Evolutionary conservation across 2,797 vertebrate species (phyloP).

Genomic region (Podarcis lilfordi): DNA sequence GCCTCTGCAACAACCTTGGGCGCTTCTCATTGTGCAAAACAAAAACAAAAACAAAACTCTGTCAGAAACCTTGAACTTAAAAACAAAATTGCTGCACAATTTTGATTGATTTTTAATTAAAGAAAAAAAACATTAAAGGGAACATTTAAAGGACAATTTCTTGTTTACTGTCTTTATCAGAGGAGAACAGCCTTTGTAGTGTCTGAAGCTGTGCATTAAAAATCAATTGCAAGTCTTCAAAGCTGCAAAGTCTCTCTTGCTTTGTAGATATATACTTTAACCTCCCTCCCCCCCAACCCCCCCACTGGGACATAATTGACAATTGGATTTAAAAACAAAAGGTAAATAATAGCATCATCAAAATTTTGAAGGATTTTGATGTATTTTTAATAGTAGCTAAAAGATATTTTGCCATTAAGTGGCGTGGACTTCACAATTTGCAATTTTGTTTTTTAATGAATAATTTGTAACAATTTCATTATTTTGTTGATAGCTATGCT

Average conservation of each 20-base stretch:
- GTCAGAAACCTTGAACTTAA: constrained; percentile 8
- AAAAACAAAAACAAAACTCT: constrained; percentile 17
- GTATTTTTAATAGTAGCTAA: constrained; percentile 63
- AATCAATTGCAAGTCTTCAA: constrained; percentile 78
- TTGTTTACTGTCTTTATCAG: constrained; percentile 80
- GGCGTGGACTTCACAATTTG: constrained; percentile 39
- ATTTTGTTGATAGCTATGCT: constrained; percentile 49
- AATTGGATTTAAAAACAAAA: constrained; percentile 68
- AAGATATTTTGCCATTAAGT: constrained; percentile 34
- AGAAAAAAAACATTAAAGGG: constrained; percentile 71
- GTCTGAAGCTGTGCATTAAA: constrained; percentile 75
- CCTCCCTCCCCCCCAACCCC: too few relatives aligned
- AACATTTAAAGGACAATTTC: constrained; percentile 75
- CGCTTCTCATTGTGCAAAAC: constrained; percentile 43
- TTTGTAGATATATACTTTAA: constrained; percentile 69
- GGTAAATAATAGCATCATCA: constrained; percentile 60
- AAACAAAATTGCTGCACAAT: constrained; percentile 3
- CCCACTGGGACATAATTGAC: constrained; percentile 49
- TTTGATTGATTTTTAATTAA: constrained; percentile 80
- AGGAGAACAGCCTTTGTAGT: constrained; percentile 75
- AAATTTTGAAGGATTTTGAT: constrained; percentile 62
- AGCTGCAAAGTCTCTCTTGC: constrained; percentile 61
- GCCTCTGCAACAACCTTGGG: neutral
- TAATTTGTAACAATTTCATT: constrained; percentile 35
- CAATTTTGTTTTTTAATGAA: constrained; percentile 37